Percentiles rank a stretch among this genome's conserved stretches.
Evolutionary conservation across 2,113 vertebrate genomes (phyloP).

Genomic region (Percina caprodes): DNA sequence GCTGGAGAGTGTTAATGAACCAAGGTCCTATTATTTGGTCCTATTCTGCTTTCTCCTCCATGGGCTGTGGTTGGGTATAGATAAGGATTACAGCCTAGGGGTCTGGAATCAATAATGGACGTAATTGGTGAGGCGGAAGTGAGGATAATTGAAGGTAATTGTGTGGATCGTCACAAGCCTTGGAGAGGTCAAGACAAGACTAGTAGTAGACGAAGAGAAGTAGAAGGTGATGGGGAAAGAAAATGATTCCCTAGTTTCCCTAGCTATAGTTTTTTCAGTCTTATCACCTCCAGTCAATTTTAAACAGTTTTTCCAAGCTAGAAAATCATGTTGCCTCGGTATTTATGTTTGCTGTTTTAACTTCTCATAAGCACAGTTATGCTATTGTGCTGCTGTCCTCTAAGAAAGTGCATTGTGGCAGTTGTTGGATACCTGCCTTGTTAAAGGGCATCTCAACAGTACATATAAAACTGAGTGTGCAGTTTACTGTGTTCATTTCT

Average conservation of each 20-base stretch:
- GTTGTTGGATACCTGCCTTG: not conserved
- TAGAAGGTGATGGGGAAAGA: conserved; percentile 24
- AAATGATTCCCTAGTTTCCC: conserved; percentile 1
- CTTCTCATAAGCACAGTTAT: not conserved
- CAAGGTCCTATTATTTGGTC: conserved; percentile 56
- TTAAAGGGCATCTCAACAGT: not conserved
- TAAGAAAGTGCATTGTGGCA: not conserved
- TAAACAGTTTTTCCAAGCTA: not conserved
- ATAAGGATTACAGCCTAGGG: conserved; percentile 70
- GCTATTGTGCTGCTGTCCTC: not conserved
- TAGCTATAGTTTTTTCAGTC: not conserved
- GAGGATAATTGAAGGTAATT: conserved; percentile 83
- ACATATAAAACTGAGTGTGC: not conserved
- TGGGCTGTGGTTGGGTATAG: conserved; percentile 63
- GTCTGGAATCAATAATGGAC: conserved; percentile 78
- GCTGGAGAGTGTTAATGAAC: conserved; percentile 54
- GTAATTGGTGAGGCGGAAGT: conserved; percentile 82
- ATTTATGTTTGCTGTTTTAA: not conserved
- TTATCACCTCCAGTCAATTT: not conserved
- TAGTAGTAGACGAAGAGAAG: conserved; percentile 28
- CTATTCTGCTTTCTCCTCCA: conserved; percentile 49
- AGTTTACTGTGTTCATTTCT: not conserved
- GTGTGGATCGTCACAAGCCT: conserved; percentile 61
- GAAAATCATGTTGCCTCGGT: not conserved
- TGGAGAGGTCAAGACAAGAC: conserved; percentile 54